These are phyloP conservation scores for Electrona antarctica DNA, from an alignment of 2,113 vertebrate genomes.

Conservation along the genomic window DNA sequence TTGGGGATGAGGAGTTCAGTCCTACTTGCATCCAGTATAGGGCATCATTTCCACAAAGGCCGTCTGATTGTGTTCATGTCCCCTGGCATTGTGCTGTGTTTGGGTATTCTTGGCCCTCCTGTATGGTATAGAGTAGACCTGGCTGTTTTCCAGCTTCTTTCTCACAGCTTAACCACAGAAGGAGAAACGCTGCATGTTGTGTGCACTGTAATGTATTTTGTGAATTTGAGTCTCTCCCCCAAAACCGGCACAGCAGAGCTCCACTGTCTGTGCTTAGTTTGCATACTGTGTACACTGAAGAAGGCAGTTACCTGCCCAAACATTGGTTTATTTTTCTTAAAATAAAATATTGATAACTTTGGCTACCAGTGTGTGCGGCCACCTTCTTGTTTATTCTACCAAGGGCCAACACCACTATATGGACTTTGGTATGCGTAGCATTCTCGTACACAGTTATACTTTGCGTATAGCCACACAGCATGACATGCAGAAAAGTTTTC, in stretches of 20 bases:
- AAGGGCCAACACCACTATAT: too few relatives aligned
- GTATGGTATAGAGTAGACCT: constrained; percentile 51
- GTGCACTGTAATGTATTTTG: constrained; percentile 25
- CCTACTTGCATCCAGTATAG: not conserved
- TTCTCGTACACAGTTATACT: too few relatives aligned
- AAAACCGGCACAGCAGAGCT: constrained; percentile 19
- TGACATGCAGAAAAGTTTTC: too few relatives aligned
- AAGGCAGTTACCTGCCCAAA: too few relatives aligned
- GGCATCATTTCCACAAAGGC: too few relatives aligned
- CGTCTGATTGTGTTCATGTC: constrained; percentile 28
- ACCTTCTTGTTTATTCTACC: too few relatives aligned
- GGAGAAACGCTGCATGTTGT: constrained; percentile 45
- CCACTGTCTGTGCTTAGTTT: not conserved
- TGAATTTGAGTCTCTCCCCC: constrained; percentile 22
- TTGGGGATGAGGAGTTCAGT: constrained; percentile 5
- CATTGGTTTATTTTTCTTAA: too few relatives aligned
- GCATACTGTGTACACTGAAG: too few relatives aligned
- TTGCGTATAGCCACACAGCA: too few relatives aligned
- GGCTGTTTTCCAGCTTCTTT: constrained; percentile 53
- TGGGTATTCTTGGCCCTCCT: constrained; percentile 48
- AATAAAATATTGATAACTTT: too few relatives aligned
- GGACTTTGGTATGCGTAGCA: too few relatives aligned
- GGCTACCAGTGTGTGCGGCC: too few relatives aligned
- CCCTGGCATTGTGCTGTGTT: constrained; percentile 42
- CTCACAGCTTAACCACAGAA: constrained; percentile 55